Evolutionary conservation across 1,140 invertebrate species (phyloP), one percentile per base, ranked within the genome.

Genomic region (Ooceraea biroi): DNA sequence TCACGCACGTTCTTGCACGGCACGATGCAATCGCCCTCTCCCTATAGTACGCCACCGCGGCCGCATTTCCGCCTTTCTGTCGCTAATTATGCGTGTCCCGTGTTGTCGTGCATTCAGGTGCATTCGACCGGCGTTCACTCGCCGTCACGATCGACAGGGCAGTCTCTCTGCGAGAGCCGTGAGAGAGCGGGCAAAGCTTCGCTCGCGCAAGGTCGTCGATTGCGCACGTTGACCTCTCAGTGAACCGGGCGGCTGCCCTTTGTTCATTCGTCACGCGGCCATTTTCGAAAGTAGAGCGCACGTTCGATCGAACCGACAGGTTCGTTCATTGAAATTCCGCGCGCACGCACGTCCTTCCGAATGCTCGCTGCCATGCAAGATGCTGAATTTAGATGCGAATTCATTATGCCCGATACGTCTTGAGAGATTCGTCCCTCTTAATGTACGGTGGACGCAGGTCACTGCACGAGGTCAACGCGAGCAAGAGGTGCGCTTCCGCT

Each of bases 21-120:
- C 72, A 68, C 46, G 66, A 77, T 78, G 63, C 71, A 60, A 78
- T 61, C 82, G 30, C 30, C 65, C 66, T 60, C 46, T 66, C 27
- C 86, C 52, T 77, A 41, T 65, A 66, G 25, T 66, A 77, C 52
- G 22, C 19, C n/a, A 41, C 52, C 57, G 36, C 30, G 48, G 48
- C 58, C 74, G 71, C 74, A 63, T 87, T 82, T 84, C 85, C 85
- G 85, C 68, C 69, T 82, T 82, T 84, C 82, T 44, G 17, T 71
- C 74, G 12, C 87, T 88, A 88, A 88, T 88, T 88, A 87, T 72
- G 69, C 86, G 85, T 69, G 60, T 71, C 68, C 22, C 69, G 74
- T 73, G 74, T 76, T 84, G 46, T 17, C 41, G 36, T 72, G 80
- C 46, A 83, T 84, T 86, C 82, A 57, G 61, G 22, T 52, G 48